These are phyloP conservation scores for Dendrocincla fuliginosa DNA, from an alignment of 2,797 vertebrate genomes.

Conservation along the genomic window DNA sequence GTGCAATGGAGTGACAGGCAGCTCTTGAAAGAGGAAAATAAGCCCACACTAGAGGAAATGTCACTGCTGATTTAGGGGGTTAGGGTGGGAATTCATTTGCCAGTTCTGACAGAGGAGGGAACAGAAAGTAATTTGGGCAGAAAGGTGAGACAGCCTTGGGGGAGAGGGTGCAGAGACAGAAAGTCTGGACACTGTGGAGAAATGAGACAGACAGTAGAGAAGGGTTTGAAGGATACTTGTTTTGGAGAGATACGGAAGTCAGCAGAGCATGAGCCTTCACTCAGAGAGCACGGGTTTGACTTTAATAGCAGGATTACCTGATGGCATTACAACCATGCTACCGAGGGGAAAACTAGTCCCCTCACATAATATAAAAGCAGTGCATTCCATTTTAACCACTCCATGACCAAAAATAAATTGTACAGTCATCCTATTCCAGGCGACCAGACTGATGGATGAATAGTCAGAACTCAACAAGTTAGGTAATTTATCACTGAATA, in stretches of 20 bases:
- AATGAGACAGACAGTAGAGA: not conserved
- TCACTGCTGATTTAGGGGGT: not conserved
- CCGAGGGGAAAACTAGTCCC: not conserved
- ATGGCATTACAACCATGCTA: not conserved
- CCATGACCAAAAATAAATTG: not conserved
- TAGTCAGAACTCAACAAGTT: constrained; percentile 76
- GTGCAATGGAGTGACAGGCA: not conserved
- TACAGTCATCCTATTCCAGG: constrained; percentile 24
- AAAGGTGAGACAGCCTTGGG: not conserved
- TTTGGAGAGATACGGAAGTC: not conserved
- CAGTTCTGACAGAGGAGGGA: not conserved
- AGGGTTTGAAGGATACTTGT: not conserved
- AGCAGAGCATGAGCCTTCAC: not conserved
- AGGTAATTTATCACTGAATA: constrained; percentile 77
- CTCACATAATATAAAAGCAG: not conserved
- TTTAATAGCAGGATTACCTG: not conserved
- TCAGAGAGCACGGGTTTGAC: not conserved
- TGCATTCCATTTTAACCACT: constrained; percentile 26
- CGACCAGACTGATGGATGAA: constrained; percentile 64
- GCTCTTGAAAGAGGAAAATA: not conserved
- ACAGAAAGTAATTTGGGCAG: not conserved
- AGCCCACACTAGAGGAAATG: not conserved
- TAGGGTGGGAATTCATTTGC: not conserved
- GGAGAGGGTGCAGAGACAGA: not conserved
- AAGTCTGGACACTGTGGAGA: not conserved